Evolutionary conservation across 1,140 invertebrate species (phyloP), one percentile per base, ranked within the genome.

Genomic region (Agrypnia vestita): DNA sequence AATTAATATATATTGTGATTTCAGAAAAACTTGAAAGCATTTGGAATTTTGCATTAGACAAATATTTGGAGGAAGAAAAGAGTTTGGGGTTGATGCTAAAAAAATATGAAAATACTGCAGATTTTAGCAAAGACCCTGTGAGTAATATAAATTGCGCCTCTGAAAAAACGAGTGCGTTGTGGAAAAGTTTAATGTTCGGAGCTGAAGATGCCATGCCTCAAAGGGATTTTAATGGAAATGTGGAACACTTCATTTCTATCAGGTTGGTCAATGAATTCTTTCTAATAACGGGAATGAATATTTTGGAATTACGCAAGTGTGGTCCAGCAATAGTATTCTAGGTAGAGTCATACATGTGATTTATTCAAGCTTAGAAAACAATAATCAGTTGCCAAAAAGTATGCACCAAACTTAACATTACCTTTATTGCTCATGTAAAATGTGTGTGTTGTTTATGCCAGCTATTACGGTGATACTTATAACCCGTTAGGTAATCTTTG

Each of bases 51-150:
- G 90, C 90, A 78, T 83, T 91, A 10, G 79, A 87, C 0, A 82
- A 85, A 4, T 92, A 92, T 83, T 86, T 89, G 9, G 80, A 85
- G 59, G 91, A 92, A 84, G 91, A 92, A 84, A 84, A 83, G 35
- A 87, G 88, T 11, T 84, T 92, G 0, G 85, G 89, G 71, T 86
- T 86, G 0, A 90, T 90, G 85, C 80, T 93, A 13, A 84, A 88
- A 44, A 84, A 86, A 15, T 86, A 83, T 35, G 84, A 59, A 17
- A 44, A 35, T 7, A 44, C 19, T 64, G 12, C 8, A 4, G 25
- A 64, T 35, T 25, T 64, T 25, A 13, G 3, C 0, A 6, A 21
- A 82, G 71, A 56, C 8, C 21, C 4, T 74, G 82, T 35, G 25
- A 35, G 6, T 3, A 35, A 35, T 35, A 35, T 35, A 35, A 12